Evolutionary conservation across 2,888 invertebrate species (phyloP).

Genomic region (Nomada lathburiana): DNA sequence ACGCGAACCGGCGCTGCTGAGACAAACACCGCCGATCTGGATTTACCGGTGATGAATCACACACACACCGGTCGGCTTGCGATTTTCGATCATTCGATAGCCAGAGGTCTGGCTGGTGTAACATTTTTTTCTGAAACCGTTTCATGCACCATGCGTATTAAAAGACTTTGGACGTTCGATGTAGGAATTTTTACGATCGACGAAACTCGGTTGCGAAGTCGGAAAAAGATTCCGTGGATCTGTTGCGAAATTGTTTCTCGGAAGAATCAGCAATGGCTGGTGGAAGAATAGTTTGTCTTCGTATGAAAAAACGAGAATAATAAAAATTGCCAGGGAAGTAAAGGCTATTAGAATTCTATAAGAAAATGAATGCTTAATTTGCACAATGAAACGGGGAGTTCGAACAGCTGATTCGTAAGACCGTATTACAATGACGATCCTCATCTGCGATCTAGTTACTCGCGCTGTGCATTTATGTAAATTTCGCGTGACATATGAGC

Average conservation of each 20-base stretch:
- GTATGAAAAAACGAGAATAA: background rate
- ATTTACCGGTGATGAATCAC: constrained; percentile 54
- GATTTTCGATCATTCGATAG: constrained; percentile 46
- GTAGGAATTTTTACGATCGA: background rate
- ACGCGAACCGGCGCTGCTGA: constrained; percentile 24
- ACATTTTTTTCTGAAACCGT: background rate
- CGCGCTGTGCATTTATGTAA: constrained; percentile 55
- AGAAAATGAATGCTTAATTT: background rate
- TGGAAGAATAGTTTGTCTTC: background rate
- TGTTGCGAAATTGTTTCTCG: too few species aligned
- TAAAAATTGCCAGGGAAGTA: too few species aligned
- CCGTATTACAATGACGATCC: constrained; percentile 39
- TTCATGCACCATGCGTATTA: background rate
- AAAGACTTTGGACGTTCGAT: background rate
- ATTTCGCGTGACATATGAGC: constrained; percentile 52
- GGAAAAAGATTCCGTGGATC: too few species aligned
- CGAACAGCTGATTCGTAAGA: constrained; percentile 30
- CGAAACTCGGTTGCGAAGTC: too few species aligned
- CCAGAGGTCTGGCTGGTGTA: background rate
- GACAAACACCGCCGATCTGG: constrained; percentile 53
- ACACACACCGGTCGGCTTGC: constrained; percentile 27
- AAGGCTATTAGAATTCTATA: too few species aligned
- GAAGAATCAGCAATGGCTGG: too few species aligned
- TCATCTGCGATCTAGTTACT: constrained; percentile 61
- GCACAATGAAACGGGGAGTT: constrained; percentile 8